Evolutionary conservation across 2,888 invertebrate genomes (phyloP), one percentile per base, ranked within the genome.

Genomic region (Podotricha telesiphe): DNA sequence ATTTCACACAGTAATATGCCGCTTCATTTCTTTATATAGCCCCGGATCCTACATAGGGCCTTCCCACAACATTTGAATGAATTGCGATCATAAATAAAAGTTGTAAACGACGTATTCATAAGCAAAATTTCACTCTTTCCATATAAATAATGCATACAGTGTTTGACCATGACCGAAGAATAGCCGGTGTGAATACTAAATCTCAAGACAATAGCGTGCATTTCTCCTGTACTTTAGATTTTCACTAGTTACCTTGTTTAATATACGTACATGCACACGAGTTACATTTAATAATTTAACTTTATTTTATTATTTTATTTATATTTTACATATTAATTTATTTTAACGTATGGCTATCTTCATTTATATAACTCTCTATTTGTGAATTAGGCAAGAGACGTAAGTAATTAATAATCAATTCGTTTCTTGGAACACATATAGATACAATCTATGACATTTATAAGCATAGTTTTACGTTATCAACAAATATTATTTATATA

Each of bases 111-210:
- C 70, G 58, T 73, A 78, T 76, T 75, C 73, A 77, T 73, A 77
- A 77, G 77, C 84, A 80, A 84, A 83, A 85, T 91, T 91, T 91
- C 91, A 90, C 91, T 91, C 82, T 86, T 86, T 83, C 85, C 66
- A 77, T 79, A 87, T 91, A 85, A 87, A 91, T 91, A 88, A 91
- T 91, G 82, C 87, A 89, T 86, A 77, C 67, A 73, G 67, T 73
- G 72, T 78, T 78, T 86, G 87, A 82, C 89, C 87, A 81, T 86
- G 84, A 87, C 85, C 88, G 82, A 74, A 65, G 73, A 56, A 74
- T 72, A 73, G 72, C 65, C 73, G 76, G 65, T 69, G 71, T 78
- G 90, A 82, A 89, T 90, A 85, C 84, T 75, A 84, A 88, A 78
- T 75, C 62, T 19, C 70, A 61, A 75, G 68, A 84, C 84, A 84